Evolutionary conservation across 2,797 vertebrate species (phyloP), one percentile per base, ranked within the genome.

Genomic region (Melopsittacus undulatus): DNA sequence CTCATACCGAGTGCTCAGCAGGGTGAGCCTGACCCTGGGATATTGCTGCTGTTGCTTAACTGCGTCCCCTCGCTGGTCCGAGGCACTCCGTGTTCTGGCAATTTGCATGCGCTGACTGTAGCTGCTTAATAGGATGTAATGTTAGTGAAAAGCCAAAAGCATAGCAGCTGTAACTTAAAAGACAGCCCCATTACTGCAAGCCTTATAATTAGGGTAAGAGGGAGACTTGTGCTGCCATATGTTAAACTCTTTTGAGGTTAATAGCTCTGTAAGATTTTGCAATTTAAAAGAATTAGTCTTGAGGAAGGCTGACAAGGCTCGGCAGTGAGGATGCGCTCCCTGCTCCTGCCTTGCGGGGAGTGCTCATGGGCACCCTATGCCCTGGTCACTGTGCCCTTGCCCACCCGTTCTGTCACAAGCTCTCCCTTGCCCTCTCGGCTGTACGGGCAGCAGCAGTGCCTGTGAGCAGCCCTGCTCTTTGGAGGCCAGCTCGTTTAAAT

Each of bases 171-270:
- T 97, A 97, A 97, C 97, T 98, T 97, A 97, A 97, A 97, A 98
- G 98, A 97, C 98, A 98, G 97, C 97, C 97, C 97, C 97, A 95
- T 98, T 97, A 98, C 97, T 93, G 97, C 96, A 91, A 98, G 97
- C 96, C 97, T 97, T 97, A 94, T 98, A 98, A 98, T 98, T 98
- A 98, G 96, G 97, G 97, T 96, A 97, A 98, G 97, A 98, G 97
- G 97, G 96, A 98, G 97, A 92, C 96, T 96, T 48, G 69, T 2
- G 97, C 97, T 97, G 97, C 98, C 98, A 97, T 98, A 97, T 98
- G 97, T 97, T 97, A 97, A 98, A 97, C 97, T 97, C 98, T 97
- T 98, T 96, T 94, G 97, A 98, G 97, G 98, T 98, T 98, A 98
- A 98, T 98, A 97, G 97, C 97, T 97, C 96, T 75, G 96, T 98